A percentile compares a stretch with the other conserved stretches of the same genome.
phyloP scores from a whole-genome alignment of 2,113 vertebrate genomes.

The Tragelaphus strepsiceros region DNA sequence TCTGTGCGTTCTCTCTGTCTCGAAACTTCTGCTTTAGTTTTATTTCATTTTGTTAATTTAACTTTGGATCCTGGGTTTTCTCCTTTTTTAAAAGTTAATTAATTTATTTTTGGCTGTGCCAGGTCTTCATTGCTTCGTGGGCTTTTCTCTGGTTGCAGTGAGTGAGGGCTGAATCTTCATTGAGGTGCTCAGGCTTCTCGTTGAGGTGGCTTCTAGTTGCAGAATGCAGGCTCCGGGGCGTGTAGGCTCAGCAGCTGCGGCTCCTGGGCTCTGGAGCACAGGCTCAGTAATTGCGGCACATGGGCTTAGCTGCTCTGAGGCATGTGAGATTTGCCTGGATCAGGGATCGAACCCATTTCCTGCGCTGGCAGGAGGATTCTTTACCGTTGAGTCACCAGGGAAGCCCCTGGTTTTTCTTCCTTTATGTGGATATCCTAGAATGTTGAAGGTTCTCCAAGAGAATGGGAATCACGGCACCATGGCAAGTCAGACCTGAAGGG shows the following conservation, averaged over 20 bases:
- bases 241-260: neutral
- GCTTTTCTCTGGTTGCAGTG: neutral
- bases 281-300: neutral
- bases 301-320: neutral
- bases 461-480: neutral
- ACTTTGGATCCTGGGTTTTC: neutral
- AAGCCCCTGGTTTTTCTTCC: neutral
- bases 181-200: neutral
- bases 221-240: neutral
- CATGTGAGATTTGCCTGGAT: neutral
- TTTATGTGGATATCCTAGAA: neutral
- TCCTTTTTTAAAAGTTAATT: neutral
- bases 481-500: neutral
- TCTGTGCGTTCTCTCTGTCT: neutral
- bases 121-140: neutral
- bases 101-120: neutral
- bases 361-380: neutral
- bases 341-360: neutral
- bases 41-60: neutral
- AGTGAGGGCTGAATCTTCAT: neutral
- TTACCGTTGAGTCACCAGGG: neutral
- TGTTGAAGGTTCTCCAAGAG: neutral
- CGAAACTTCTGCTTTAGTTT: neutral
- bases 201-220: fast-evolving
- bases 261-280: neutral